Conservation (phyloP, 2,888 invertebrate genomes). For the Stratiomys singularior region DNA sequence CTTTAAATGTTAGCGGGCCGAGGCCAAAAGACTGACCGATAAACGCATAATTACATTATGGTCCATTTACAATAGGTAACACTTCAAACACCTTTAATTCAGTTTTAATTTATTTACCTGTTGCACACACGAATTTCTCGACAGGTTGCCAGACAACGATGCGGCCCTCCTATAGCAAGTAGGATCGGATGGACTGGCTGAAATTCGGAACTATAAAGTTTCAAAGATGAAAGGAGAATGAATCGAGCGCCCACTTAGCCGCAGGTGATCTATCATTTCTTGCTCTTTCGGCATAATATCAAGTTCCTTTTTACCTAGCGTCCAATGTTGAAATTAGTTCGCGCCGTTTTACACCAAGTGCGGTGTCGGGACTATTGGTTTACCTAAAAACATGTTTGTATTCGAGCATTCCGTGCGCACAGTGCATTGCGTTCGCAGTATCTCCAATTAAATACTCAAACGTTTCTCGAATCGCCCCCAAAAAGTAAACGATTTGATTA, state of each 20-base stretch:
- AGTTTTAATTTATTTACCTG: conserved; percentile 46
- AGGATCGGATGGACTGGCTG: not conserved
- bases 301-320: conserved; percentile 7
- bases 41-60: conserved; percentile 47
- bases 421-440: not conserved
- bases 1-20: not conserved
- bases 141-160: not conserved
- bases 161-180: not conserved
- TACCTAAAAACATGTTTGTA: conserved; percentile 26
- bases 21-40: not conserved
- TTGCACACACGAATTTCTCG: conserved; percentile 20
- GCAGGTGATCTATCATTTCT: conserved; percentile 43
- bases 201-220: not conserved
- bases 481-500: not conserved
- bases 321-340: conserved; percentile 21
- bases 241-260: conserved; percentile 42
- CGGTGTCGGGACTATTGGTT: conserved; percentile 14
- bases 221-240: conserved; percentile 37
- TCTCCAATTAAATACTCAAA: conserved; percentile 11
- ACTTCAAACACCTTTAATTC: conserved; percentile 47
- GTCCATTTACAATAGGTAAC: conserved; percentile 43
- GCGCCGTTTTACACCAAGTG: not conserved
- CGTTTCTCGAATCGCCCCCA: not conserved
- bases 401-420: not conserved
- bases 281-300: conserved; percentile 3